Evolutionary conservation across 2,888 invertebrate species (phyloP), one percentile per base, ranked within the genome.

Genomic region (Eristalis tenax): DNA sequence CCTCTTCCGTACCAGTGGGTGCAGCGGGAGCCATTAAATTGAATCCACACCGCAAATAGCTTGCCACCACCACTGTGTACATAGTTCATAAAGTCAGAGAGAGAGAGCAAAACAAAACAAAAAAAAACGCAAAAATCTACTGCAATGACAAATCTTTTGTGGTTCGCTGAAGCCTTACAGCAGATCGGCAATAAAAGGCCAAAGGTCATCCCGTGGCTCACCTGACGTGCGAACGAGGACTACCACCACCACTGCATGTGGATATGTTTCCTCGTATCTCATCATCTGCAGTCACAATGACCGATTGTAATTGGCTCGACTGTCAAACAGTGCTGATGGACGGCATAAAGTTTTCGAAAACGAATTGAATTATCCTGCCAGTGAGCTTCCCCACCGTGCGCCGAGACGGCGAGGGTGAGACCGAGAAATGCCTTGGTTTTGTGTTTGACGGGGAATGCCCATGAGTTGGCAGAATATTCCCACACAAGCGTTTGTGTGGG

Each of bases 261-360:
- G 59, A 43, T 77, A 22, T 28, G 23, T 50, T 59, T 43, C 59
- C 70, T 56, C 5, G 63, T 56, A 22, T 61, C 50, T 68, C 68
- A 73, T 69, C 56, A 64, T 76, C 56, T 76, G 57, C 77, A 81
- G 82, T 63, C 76, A 77, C 76, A 70, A 80, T 75, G 80, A 73
- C 77, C 77, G 38, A 40, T 69, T 87, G 83, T 87, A 87, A 87
- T 87, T 83, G 87, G 63, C 73, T 79, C 68, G 59, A 64, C 57
- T 83, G 87, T 87, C 87, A 83, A 87, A 76, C 64, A 59, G 28
- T 63, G 68, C 71, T 87, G 87, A 87, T 87, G 73, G 87, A 87
- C 83, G 87, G 79, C 76, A 73, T 68, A 83, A 87, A 87, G 79
- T 87, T 83, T 78, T 69, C 15, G 4, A 26, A 65, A 80, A 83